These are phyloP conservation scores for Camponotus fellah DNA, from an alignment of 2,888 invertebrate genomes.

Conservation along the genomic window DNA sequence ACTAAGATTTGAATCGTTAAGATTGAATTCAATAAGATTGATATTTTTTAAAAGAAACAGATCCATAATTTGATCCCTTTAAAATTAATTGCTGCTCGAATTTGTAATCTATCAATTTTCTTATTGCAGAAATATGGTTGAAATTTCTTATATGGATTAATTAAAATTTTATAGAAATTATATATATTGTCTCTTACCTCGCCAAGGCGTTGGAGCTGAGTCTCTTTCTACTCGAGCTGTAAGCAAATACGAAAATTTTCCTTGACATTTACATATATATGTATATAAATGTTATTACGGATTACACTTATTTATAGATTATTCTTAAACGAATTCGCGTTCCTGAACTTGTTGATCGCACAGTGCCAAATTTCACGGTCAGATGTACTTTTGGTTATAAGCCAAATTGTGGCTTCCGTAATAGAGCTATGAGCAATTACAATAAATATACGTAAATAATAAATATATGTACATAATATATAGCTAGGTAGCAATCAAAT, in stretches of 20 bases:
- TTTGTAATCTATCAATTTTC: background rate
- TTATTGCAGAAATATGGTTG: background rate
- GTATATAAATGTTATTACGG: background rate
- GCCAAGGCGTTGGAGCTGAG: constrained; percentile 95
- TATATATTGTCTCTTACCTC: constrained; percentile 88
- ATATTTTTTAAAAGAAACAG: background rate
- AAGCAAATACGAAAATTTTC: constrained; percentile 81
- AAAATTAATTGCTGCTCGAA: background rate
- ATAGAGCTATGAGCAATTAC: background rate
- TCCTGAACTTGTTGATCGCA: constrained; percentile 14
- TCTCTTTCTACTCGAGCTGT: constrained; percentile 93
- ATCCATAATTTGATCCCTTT: background rate
- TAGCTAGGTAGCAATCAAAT: background rate
- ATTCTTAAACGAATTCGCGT: constrained; percentile 22
- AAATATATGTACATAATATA: background rate
- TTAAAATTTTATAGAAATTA: background rate
- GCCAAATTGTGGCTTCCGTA: constrained; percentile 27
- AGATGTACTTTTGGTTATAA: constrained; percentile 6
- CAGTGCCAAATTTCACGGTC: constrained; percentile 28
- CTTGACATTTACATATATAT: background rate
- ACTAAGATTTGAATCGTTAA: background rate
- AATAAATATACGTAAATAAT: background rate
- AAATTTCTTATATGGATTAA: background rate
- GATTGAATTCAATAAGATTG: background rate
- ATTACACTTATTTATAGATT: constrained; percentile 35